Evolutionary conservation across 2,113 vertebrate genomes (phyloP).

Genomic region (Garra rufa): DNA sequence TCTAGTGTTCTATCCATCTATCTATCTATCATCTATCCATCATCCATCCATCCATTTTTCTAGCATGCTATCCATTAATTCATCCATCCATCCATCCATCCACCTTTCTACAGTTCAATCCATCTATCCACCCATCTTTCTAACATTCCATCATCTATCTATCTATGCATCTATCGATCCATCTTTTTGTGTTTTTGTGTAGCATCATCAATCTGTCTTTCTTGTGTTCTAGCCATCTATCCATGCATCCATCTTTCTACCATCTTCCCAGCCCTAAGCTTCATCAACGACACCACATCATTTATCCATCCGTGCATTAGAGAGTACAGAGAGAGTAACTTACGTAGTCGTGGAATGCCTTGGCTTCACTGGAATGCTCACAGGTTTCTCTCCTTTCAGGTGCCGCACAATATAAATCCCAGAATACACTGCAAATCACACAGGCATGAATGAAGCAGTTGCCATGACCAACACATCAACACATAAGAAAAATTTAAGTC

Average conservation of each 20-base stretch:
- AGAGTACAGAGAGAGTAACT: conserved; percentile 63
- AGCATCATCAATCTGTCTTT: no score
- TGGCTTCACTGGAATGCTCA: conserved; percentile 89
- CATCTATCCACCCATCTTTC: neutral
- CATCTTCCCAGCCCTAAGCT: neutral
- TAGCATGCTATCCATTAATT: neutral
- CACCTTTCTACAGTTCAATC: neutral
- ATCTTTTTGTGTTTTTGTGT: neutral
- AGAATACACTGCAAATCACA: conserved; percentile 82
- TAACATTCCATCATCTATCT: neutral
- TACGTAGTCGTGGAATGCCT: conserved; percentile 90
- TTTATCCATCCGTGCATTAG: neutral
- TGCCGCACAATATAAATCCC: conserved; percentile 91
- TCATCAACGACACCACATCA: neutral
- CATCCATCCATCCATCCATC: neutral
- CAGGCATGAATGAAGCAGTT: neutral
- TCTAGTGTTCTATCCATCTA: neutral
- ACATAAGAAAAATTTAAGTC: neutral
- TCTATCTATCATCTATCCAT: neutral
- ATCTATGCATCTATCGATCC: neutral
- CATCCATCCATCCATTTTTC: neutral
- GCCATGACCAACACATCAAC: neutral
- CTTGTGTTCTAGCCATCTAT: neutral
- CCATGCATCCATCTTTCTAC: neutral
- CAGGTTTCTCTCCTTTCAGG: conserved; percentile 89